Percentiles rank a stretch among this genome's conserved stretches.
These are phyloP conservation scores for Bombyx huttoni DNA, from an alignment of 2,888 invertebrate genomes.

Conservation along the genomic window DNA sequence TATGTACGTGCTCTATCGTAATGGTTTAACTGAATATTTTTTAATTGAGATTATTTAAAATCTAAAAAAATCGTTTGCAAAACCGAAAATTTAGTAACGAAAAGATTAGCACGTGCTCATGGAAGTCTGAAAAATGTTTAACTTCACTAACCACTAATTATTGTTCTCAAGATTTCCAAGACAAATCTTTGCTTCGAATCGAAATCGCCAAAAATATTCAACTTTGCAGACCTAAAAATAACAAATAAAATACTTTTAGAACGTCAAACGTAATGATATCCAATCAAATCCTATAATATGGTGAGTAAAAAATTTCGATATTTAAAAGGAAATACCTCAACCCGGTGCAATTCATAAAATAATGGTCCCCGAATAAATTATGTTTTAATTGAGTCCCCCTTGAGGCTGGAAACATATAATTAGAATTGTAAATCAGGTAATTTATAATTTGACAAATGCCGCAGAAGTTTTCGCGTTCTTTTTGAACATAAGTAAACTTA, in stretches of 20 bases:
- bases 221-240: background rate
- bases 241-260: background rate
- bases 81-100: background rate
- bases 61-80: background rate
- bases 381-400: constrained; percentile 38
- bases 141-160: background rate
- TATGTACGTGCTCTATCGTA: constrained; percentile 9
- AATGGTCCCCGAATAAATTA: constrained; percentile 43
- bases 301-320: background rate
- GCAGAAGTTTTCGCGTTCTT: constrained; percentile 7
- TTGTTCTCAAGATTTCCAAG: too few species aligned
- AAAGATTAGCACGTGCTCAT: background rate
- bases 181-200: too few species aligned
- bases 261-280: background rate
- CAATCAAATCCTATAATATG: background rate
- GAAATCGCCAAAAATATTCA: too few species aligned
- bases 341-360: constrained; percentile 17
- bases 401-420: constrained; percentile 39
- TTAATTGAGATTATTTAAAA: background rate
- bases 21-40: background rate
- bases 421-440: constrained; percentile 51
- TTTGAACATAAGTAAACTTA: constrained; percentile 9
- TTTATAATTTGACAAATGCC: constrained; percentile 29
- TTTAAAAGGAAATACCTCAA: constrained; percentile 2
- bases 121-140: background rate